Percentiles rank a stretch among this genome's conserved stretches.
Conservation (phyloP, 2,888 invertebrate genomes). For the Synergus japonicus region DNA sequence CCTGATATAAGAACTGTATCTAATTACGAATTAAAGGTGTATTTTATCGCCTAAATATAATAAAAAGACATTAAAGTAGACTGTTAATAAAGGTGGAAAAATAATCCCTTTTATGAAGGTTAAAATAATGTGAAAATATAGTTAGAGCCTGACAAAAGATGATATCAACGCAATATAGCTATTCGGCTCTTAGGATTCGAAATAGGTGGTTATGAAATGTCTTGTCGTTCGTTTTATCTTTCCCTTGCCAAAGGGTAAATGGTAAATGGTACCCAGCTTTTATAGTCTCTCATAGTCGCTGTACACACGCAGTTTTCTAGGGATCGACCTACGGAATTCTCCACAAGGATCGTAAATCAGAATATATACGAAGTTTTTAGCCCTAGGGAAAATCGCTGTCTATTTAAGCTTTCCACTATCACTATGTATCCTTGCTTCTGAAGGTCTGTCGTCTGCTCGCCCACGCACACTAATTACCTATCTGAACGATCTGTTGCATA, state of each 20-base stretch:
- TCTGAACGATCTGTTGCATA: constrained; percentile 14
- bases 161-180: neutral
- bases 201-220: constrained; percentile 9
- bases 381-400: constrained; percentile 2
- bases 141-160: neutral
- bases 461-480: constrained; percentile 21
- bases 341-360: constrained; percentile 24
- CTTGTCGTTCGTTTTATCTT: constrained; percentile 17
- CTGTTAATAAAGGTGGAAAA: neutral
- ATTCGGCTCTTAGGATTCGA: constrained; percentile 6
- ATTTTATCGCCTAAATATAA: no score
- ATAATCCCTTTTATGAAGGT: neutral
- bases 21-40: no score
- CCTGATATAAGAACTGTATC: no score
- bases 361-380: neutral
- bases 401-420: constrained; percentile 13
- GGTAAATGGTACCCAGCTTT: constrained; percentile 7
- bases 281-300: constrained; percentile 14
- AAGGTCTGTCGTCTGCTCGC: neutral
- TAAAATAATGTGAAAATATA: neutral
- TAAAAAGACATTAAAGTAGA: neutral
- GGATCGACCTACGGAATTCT: constrained; percentile 12
- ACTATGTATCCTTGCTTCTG: neutral
- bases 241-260: constrained; percentile 32
- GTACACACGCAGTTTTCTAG: neutral